Evolutionary conservation across 2,888 invertebrate genomes (phyloP).

Genomic region (Spodoptera picta): DNA sequence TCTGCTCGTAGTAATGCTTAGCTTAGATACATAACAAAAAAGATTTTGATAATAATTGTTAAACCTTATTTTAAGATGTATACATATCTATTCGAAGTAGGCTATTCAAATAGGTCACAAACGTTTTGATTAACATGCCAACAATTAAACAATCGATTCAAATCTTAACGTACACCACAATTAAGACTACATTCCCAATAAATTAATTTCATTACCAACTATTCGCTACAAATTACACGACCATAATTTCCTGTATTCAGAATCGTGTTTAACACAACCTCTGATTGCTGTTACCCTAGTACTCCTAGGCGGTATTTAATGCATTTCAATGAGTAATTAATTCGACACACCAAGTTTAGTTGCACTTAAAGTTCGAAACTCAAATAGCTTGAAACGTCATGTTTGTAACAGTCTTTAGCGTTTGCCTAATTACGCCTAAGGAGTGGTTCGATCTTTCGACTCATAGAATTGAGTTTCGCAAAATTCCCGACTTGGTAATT

Average conservation of each 20-base stretch:
- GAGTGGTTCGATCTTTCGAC: constrained; percentile 61
- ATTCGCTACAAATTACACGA: not conserved
- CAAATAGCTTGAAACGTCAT: constrained; percentile 39
- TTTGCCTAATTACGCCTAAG: constrained; percentile 60
- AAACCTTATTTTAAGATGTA: too few relatives aligned
- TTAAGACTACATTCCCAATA: too few relatives aligned
- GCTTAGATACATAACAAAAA: too few relatives aligned
- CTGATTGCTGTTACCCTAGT: constrained; percentile 7
- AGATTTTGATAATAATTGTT: too few relatives aligned
- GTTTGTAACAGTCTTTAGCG: constrained; percentile 44
- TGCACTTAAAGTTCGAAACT: constrained; percentile 33
- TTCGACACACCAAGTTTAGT: constrained; percentile 38
- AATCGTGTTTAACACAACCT: not conserved
- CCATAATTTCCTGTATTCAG: not conserved
- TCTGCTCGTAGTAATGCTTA: too few relatives aligned
- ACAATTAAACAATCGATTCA: too few relatives aligned
- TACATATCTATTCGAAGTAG: too few relatives aligned
- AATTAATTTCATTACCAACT: too few relatives aligned
- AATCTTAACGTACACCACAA: too few relatives aligned
- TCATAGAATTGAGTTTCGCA: constrained; percentile 60
- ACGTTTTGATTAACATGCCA: too few relatives aligned
- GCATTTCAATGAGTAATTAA: constrained; percentile 39
- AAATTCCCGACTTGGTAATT: constrained; percentile 60
- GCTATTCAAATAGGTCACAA: too few relatives aligned
- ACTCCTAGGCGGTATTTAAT: constrained; percentile 8